Evolutionary conservation across 2,797 vertebrate species (phyloP).

Genomic region (Rhinophrynus dorsalis): DNA sequence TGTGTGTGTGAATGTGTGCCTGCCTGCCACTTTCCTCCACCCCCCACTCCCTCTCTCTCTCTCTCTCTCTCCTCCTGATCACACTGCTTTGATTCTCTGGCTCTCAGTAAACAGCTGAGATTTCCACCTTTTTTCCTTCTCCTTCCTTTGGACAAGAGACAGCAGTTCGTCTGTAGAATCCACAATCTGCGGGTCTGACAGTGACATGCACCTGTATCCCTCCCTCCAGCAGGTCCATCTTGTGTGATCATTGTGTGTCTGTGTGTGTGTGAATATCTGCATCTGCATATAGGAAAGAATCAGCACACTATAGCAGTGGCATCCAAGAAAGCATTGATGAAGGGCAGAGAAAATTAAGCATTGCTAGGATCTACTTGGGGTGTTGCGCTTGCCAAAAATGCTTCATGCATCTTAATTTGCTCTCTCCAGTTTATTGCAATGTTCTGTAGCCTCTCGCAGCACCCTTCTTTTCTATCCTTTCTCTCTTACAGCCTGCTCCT

Average conservation of each 20-base stretch:
- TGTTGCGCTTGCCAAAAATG: constrained; percentile 67
- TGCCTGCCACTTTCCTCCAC: constrained; percentile 10
- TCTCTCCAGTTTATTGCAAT: constrained; percentile 44
- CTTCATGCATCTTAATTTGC: constrained; percentile 74
- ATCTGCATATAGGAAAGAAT: constrained; percentile 44
- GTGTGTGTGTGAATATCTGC: constrained; percentile 32
- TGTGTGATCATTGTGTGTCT: constrained; percentile 49
- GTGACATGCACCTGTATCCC: constrained; percentile 56
- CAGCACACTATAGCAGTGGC: constrained; percentile 49
- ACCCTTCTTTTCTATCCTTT: constrained; percentile 53
- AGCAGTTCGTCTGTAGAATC: constrained; percentile 53
- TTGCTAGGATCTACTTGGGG: constrained; percentile 61
- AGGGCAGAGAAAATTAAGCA: constrained; percentile 64
- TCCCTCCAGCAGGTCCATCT: constrained; percentile 53
- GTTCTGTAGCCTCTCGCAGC: constrained; percentile 61
- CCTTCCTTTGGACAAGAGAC: constrained; percentile 55
- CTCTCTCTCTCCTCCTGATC: constrained; percentile 2
- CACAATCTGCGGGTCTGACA: constrained; percentile 46
- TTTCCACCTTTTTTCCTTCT: not conserved
- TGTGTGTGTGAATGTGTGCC: constrained; percentile 19
- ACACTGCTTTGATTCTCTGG: constrained; percentile 27
- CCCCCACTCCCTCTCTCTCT: constrained; percentile 13
- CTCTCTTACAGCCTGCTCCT: constrained; percentile 34
- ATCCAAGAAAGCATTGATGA: constrained; percentile 54
- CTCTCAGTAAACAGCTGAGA: constrained; percentile 38